Conservation (phyloP, 2,888 invertebrate genomes). For the Ophioninae sp. region DNA sequence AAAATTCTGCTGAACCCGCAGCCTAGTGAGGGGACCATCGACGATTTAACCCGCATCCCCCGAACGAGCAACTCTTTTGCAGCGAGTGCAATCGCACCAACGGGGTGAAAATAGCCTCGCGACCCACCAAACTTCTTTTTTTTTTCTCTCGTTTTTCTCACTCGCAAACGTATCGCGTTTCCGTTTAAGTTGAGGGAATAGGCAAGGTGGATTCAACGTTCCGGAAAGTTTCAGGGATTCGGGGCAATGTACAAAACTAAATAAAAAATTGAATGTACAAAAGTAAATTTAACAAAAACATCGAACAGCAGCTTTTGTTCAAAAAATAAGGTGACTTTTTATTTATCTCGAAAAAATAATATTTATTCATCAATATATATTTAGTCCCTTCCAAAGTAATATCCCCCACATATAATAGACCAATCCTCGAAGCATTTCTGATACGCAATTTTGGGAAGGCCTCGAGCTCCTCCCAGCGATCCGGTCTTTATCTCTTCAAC, state of each 20-base stretch:
- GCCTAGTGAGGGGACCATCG: constrained; percentile 30
- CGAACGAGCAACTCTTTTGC: constrained; percentile 20
- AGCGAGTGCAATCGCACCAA: constrained; percentile 39
- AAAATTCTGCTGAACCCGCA: constrained; percentile 41
- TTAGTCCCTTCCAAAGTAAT: too few species aligned
- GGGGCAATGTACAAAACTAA: not conserved
- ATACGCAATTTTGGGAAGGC: too few species aligned
- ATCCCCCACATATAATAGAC: too few species aligned
- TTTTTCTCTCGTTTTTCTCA: too few species aligned
- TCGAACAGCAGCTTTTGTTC: not conserved
- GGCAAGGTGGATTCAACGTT: constrained; percentile 8
- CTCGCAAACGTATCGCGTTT: not conserved
- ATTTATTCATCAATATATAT: too few species aligned
- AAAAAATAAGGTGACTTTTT: not conserved
- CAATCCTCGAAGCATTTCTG: too few species aligned
- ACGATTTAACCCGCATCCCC: constrained; percentile 55
- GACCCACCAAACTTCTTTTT: constrained; percentile 21
- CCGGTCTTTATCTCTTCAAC: too few species aligned
- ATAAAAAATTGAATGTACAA: not conserved
- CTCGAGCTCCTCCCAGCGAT: too few species aligned
- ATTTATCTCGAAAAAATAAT: too few species aligned
- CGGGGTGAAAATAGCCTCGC: not conserved
- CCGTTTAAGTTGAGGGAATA: not conserved
- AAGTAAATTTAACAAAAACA: not conserved
- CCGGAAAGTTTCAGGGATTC: constrained; percentile 20